Evolutionary conservation across 2,888 invertebrate genomes (phyloP).

Genomic region (Orthosia cruda): DNA sequence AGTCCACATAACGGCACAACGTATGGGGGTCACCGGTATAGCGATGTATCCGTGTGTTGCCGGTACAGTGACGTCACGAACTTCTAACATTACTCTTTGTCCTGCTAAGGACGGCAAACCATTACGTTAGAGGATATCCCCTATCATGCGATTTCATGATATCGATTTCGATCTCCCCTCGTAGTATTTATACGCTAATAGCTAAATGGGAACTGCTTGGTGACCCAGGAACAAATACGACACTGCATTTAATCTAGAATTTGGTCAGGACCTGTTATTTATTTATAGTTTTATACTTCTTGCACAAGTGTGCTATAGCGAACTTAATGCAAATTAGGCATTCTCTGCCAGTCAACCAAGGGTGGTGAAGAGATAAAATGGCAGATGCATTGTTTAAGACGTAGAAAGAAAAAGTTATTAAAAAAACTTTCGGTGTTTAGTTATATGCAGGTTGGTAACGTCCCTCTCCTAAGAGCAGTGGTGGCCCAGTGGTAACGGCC

Average conservation of each 20-base stretch:
- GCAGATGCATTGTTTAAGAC: too few relatives aligned
- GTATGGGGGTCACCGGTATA: slow-evolving; percentile 56
- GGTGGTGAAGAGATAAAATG: too few relatives aligned
- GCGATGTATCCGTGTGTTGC: slow-evolving; percentile 41
- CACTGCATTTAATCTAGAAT: neutral
- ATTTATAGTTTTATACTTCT: too few relatives aligned
- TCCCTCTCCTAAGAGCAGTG: too few relatives aligned
- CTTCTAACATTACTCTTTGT: slow-evolving; percentile 20
- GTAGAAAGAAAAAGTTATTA: too few relatives aligned
- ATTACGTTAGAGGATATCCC: too few relatives aligned
- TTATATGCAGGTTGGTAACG: neutral
- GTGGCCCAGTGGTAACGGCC: too few relatives aligned
- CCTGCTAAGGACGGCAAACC: neutral
- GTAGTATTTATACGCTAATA: neutral
- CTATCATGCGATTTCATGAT: neutral
- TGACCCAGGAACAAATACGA: neutral
- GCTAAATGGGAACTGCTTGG: neutral
- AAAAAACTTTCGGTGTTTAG: neutral
- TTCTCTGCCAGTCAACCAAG: too few relatives aligned
- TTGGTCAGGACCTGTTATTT: neutral
- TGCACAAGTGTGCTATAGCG: too few relatives aligned
- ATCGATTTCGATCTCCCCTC: neutral
- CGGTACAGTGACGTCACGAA: slow-evolving; percentile 36
- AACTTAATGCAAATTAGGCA: too few relatives aligned
- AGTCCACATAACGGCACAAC: slow-evolving; percentile 53